Evolutionary conservation across 2,797 vertebrate genomes (phyloP), one percentile per base, ranked within the genome.

Genomic region (Nyctibius grandis): DNA sequence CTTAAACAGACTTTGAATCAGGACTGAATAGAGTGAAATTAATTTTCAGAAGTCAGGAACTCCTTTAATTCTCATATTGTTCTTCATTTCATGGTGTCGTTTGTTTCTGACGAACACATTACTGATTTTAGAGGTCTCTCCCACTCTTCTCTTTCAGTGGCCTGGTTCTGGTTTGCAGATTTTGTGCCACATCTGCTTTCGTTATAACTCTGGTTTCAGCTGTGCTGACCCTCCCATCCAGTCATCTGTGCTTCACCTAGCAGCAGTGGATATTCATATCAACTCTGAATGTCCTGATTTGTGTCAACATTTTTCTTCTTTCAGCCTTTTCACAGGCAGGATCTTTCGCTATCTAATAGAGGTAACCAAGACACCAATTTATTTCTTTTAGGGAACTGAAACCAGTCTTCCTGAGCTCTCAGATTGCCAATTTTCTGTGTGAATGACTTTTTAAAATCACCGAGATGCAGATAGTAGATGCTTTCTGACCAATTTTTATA

Each of bases 391-490:
- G 33, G 13, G 91, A 95, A 65, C 65, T 33, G n/a, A 93, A 90
- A 76, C 44, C 22, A 59, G 57, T 69, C 65, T 93, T 94, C 51
- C 57, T 85, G 61, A 90, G 74, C 74, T 88, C 69, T 94, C 67
- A 87, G 63, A 95, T 73, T 94, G 67, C 26, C 74, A 91, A 65
- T 95, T 96, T 96, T 91, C 67, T 67, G 28, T 87, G 47, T 42
- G 77, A 96, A 93, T 89, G 77, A 91, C 67, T 64, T 94, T 65
- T 79, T 38, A 87, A 96, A 86, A 63, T 84, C 56, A 82, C 84
- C 74, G 84, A 95, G 63, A 82, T 87, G n/a, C 42, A 77, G 33
- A 82, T 11, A 87, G 51, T 64, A 79, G 63, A 69, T 79, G 12
- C 4, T 76, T 93, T 93, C 65, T 92, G 74, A 79, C n/a, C 67